Conservation (phyloP, 2,113 vertebrate species). For the Numenius arquata region DNA sequence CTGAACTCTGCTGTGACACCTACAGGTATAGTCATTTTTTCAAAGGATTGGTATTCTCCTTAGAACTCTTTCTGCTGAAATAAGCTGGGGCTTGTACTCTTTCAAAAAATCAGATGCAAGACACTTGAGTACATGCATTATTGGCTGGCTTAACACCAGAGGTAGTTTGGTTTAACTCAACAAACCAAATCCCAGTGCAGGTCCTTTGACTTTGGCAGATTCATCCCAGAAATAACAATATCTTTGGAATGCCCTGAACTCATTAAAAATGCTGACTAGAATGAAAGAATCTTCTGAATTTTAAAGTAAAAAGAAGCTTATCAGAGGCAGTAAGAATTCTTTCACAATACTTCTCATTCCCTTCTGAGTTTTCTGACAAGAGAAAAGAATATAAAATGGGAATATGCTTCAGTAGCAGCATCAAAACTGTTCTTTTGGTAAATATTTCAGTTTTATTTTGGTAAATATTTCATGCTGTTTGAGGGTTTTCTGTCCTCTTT, state of each 20-base stretch:
- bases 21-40: not conserved
- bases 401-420: not conserved
- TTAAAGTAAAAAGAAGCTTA: not conserved
- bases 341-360: not conserved
- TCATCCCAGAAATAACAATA: not conserved
- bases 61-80: not conserved
- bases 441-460: slow-evolving; percentile 15
- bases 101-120: not conserved
- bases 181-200: not conserved
- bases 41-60: not conserved
- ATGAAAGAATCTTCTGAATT: not conserved
- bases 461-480: not conserved
- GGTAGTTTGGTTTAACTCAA: not conserved
- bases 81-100: not conserved
- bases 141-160: not conserved
- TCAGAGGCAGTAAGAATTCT: not conserved
- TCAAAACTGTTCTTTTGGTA: not conserved
- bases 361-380: not conserved
- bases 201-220: not conserved
- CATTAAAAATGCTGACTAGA: not conserved
- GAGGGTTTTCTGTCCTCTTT: not conserved
- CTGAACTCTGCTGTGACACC: not conserved
- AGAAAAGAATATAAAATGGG: not conserved
- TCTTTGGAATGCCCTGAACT: not conserved
- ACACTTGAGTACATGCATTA: not conserved